Evolutionary conservation across 2,888 invertebrate species (phyloP), one percentile per base, ranked within the genome.

Genomic region (Agriopis marginaria): DNA sequence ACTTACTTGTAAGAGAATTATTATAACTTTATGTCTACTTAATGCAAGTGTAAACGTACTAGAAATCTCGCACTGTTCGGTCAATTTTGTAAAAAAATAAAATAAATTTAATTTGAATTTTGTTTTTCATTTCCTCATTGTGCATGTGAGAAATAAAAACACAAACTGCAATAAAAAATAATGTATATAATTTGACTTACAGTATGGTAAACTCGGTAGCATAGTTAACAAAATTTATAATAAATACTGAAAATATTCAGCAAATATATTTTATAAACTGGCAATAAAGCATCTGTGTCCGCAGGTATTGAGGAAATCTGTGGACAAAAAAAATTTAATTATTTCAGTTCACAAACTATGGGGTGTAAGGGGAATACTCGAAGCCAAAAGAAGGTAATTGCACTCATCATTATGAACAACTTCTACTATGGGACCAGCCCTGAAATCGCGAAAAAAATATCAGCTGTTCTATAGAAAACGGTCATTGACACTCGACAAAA

Each of bases 51-150:
- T 93, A 93, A 93, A 94, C 94, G 90, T 93, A 92, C 91, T 94
- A 93, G 93, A 93, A 94, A 94, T 94, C 93, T 94, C 94, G 94
- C 94, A 94, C 94, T 94, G 93, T 94, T 94, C 94, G 94, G 94
- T 94, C 94, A 94, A 94, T 93, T 94, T 94, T 94, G 92, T 93
- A 92, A 92, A 90, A 90, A 93, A 93, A 91, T 89, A 89, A 93
- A 93, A 87, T 91, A 90, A 92, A 90, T 89, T 92, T 93, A 90
- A 92, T 91, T 93, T 92, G 85, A 89, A 81, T 78, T 79, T 82
- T 82, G 86, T 82, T 87, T 91, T 88, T 89, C 79, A 81, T 86
- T 88, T 78, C 63, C 59, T 68, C 61, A 56, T 64, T 63, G 40
- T 66, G 68, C 61, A 56, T 44, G 61, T 42, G 40, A 40, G 65